Evolutionary conservation across 2,797 vertebrate species (phyloP).

Genomic region (Neostethus bicornis): DNA sequence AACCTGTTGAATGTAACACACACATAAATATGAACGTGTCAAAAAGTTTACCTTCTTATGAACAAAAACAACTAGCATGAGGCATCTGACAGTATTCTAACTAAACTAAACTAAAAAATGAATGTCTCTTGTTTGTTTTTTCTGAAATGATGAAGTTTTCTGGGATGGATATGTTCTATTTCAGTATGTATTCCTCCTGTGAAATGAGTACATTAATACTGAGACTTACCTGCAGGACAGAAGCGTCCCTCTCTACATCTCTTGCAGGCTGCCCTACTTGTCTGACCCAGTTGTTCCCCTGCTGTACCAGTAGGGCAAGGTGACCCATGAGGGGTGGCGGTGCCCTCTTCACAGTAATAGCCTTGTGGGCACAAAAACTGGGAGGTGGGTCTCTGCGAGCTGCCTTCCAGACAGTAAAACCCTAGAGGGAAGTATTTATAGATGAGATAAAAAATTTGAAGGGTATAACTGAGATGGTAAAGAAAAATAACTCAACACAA

Average conservation of each 20-base stretch:
- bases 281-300: conserved; percentile 85
- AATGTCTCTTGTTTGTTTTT: conserved; percentile 14
- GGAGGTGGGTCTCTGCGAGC: conserved; percentile 75
- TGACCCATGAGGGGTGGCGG: conserved; percentile 79
- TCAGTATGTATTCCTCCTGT: conserved; percentile 17
- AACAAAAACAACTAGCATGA: neutral
- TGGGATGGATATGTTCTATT: conserved; percentile 13
- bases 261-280: conserved; percentile 84
- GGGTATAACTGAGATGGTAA: neutral
- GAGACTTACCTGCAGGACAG: conserved; percentile 82
- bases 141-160: neutral
- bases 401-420: conserved; percentile 87
- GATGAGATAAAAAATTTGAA: conserved; percentile 11
- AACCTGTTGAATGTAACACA: conserved; percentile 65
- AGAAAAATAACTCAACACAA: neutral
- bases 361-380: conserved; percentile 84
- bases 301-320: conserved; percentile 85
- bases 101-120: conserved; percentile 5
- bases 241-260: conserved; percentile 85
- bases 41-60: neutral
- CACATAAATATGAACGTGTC: neutral
- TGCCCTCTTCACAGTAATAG: conserved; percentile 87
- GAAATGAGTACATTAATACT: conserved; percentile 20
- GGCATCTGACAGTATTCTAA: neutral
- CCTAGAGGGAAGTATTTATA: conserved; percentile 72